phyloP scores from a whole-genome alignment of 1,140 invertebrate species.

The Zaprionus gabonicus region DNA sequence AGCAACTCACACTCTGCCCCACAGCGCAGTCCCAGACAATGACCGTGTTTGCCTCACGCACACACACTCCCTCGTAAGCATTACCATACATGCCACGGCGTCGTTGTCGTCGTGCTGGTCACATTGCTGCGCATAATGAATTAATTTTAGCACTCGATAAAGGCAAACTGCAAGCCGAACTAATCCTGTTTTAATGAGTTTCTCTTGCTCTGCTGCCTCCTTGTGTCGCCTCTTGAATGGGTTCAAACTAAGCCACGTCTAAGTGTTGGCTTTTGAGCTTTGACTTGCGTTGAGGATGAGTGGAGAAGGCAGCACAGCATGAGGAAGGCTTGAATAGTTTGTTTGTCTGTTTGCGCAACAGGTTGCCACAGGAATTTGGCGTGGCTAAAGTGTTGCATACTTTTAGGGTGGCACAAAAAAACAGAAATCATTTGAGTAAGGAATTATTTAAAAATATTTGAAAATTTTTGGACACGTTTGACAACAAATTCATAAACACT shows the following conservation, averaged over 20 bases:
- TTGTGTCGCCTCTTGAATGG: slow-evolving; percentile 30
- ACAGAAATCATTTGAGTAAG: neutral
- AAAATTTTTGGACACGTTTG: no score
- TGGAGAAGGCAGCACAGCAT: neutral
- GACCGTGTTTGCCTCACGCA: slow-evolving; percentile 39
- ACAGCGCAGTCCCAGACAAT: slow-evolving; percentile 59
- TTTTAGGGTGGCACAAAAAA: slow-evolving; percentile 26
- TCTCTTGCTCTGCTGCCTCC: slow-evolving; percentile 27
- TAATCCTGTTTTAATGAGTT: slow-evolving; percentile 77
- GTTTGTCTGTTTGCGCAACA: slow-evolving; percentile 20
- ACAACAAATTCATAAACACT: no score
- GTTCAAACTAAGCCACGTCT: slow-evolving; percentile 39
- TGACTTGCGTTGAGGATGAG: neutral
- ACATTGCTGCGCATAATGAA: slow-evolving; percentile 53
- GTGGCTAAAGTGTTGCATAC: slow-evolving; percentile 38
- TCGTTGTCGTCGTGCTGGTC: slow-evolving; percentile 11
- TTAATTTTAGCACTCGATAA: slow-evolving; percentile 67
- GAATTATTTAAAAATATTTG: neutral
- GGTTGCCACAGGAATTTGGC: slow-evolving; percentile 17
- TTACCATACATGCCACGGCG: slow-evolving; percentile 16
- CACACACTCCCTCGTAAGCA: neutral
- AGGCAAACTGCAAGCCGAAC: slow-evolving; percentile 62
- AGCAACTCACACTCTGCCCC: no score
- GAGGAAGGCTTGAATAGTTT: slow-evolving; percentile 5
- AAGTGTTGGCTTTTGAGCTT: slow-evolving; percentile 65